Conservation (phyloP, 2,113 vertebrate species). For the Pleuronectes platessa region DNA sequence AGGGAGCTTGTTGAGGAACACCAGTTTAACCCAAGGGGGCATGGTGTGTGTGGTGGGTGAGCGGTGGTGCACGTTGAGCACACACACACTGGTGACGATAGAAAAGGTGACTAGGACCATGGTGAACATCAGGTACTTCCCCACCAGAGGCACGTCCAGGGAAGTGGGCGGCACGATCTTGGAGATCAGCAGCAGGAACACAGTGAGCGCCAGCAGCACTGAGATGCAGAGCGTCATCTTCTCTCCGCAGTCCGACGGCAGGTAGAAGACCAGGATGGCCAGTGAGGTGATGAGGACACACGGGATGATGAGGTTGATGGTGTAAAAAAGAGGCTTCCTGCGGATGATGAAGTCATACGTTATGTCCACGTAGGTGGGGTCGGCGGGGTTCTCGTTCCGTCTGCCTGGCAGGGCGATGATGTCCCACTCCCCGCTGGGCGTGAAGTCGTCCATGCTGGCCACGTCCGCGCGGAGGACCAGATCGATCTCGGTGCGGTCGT, state of each 20-base stretch:
- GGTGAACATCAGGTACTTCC: conserved; percentile 98
- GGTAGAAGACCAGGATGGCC: conserved; percentile 96
- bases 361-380: conserved; percentile 95
- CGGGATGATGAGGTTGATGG: conserved; percentile 97
- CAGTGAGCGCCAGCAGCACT: conserved; percentile 92
- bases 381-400: conserved; percentile 91
- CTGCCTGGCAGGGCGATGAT: conserved; percentile 92
- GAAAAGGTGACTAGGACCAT: conserved; percentile 98
- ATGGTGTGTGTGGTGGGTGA: conserved; percentile 97
- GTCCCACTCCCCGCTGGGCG: conserved; percentile 96
- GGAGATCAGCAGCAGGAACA: conserved; percentile 96
- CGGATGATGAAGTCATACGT: conserved; percentile 97
- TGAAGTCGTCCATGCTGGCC: conserved; percentile 96
- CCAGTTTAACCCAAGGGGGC: conserved; percentile 93
- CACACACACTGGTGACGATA: conserved; percentile 95
- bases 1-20: conserved; percentile 93
- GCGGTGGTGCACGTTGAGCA: conserved; percentile 96
- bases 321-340: conserved; percentile 95
- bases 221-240: conserved; percentile 98
- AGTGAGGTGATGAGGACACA: conserved; percentile 95
- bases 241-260: conserved; percentile 94
- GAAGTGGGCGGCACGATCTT: conserved; percentile 97
- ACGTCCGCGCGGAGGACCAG: conserved; percentile 91
- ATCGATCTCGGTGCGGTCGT: conserved; percentile 94
- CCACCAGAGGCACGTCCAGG: conserved; percentile 93